A percentile compares a stretch with the other conserved stretches of the same genome.
phyloP scores from a whole-genome alignment of 2,797 vertebrate genomes.

The Euthynnus affinis region DNA sequence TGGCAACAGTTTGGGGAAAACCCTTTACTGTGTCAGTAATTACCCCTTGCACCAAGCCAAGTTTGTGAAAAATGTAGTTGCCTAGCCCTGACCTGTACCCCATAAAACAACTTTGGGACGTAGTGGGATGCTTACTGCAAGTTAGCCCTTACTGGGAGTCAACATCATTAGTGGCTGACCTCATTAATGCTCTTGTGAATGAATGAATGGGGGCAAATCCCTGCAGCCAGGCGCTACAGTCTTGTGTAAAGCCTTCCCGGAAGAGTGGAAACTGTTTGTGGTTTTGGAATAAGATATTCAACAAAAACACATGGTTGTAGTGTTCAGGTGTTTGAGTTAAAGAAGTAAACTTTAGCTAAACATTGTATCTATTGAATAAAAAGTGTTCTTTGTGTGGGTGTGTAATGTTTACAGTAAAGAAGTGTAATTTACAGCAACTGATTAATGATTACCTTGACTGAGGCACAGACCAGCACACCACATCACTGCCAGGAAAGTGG shows the following conservation, averaged over 20 bases:
- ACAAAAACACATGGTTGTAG: neutral
- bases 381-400: neutral
- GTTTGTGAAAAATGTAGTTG: neutral
- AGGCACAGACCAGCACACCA: constrained; percentile 95
- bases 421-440: neutral
- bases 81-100: neutral
- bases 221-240: neutral
- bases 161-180: too few species aligned
- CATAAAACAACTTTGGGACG: neutral
- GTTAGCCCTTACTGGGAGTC: too few species aligned
- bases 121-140: neutral
- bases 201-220: neutral
- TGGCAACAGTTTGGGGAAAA: neutral
- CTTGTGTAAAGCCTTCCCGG: neutral
- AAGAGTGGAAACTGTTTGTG: neutral
- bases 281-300: too few species aligned
- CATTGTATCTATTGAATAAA: too few species aligned
- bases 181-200: too few species aligned
- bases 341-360: neutral
- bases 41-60: neutral
- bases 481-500: constrained; percentile 93
- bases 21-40: constrained; percentile 3
- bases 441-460: constrained; percentile 91
- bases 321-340: neutral
- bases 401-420: neutral